These are phyloP conservation scores for Cyprinodon tularosa DNA, from an alignment of 2,113 vertebrate species.

Conservation along the genomic window DNA sequence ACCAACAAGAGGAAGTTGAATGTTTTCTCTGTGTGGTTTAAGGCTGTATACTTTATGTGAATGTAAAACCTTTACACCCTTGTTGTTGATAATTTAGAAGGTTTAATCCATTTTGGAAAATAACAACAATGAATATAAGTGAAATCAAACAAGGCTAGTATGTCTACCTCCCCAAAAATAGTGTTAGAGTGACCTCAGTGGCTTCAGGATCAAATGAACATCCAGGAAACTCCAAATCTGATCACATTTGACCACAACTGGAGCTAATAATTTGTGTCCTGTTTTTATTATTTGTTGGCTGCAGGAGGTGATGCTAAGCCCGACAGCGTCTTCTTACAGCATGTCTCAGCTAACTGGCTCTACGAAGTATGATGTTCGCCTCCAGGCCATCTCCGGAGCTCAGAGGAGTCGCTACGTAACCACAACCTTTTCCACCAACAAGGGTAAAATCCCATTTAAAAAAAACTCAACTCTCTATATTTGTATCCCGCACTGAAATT, in stretches of 20 bases:
- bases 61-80: not conserved
- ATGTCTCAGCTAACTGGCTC: slow-evolving; percentile 84
- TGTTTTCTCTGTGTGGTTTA: not conserved
- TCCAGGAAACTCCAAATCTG: not conserved
- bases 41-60: not conserved
- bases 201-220: not conserved
- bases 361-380: slow-evolving; percentile 82
- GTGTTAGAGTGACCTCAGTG: not conserved
- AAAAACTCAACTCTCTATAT: not conserved
- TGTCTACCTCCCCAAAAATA: not conserved
- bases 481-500: not conserved
- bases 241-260: not conserved
- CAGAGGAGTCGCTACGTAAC: slow-evolving; percentile 80
- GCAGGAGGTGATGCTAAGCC: slow-evolving; percentile 86
- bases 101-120: not conserved
- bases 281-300: slow-evolving; percentile 9
- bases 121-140: not conserved
- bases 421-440: slow-evolving; percentile 88
- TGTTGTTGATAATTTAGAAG: not conserved
- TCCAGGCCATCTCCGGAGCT: slow-evolving; percentile 81
- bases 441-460: slow-evolving; percentile 33
- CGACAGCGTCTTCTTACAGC: slow-evolving; percentile 85
- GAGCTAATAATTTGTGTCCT: not conserved
- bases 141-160: not conserved
- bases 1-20: not conserved